phyloP scores from a whole-genome alignment of 2,113 vertebrate species.

The Pseudorhombus dupliciocellatus region DNA sequence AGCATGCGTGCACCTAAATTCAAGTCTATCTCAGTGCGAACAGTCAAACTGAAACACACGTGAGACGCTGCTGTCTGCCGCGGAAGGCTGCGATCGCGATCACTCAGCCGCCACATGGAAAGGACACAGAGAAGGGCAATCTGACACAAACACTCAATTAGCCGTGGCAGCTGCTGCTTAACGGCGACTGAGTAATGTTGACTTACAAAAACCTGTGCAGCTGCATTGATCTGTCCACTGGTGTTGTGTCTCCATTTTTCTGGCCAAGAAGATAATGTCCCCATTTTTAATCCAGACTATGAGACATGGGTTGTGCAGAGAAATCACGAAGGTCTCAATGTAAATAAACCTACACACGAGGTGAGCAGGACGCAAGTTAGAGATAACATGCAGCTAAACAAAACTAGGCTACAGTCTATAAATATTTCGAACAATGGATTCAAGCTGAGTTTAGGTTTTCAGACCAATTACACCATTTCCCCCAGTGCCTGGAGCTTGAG shows the following conservation, averaged over 20 bases:
- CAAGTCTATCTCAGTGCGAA: constrained; percentile 25
- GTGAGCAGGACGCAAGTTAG: neutral
- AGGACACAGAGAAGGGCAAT: constrained; percentile 30
- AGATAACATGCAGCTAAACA: neutral
- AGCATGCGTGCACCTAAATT: constrained; percentile 20
- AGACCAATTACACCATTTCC: constrained; percentile 59
- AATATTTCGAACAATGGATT: constrained; percentile 56
- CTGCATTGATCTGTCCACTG: neutral
- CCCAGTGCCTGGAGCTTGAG: constrained; percentile 35
- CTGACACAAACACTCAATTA: neutral
- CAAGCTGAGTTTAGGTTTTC: constrained; percentile 41
- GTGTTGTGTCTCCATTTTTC: neutral
- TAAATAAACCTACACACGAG: constrained; percentile 6
- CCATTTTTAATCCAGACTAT: neutral
- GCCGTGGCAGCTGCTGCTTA: neutral
- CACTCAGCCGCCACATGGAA: neutral
- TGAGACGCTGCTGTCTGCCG: constrained; percentile 8
- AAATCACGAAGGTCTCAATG: constrained; percentile 4
- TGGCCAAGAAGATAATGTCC: neutral
- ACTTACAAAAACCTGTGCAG: neutral
- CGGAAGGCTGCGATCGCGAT: neutral
- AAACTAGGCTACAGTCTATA: constrained; percentile 28
- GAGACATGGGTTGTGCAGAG: no score
- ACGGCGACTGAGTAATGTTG: neutral
- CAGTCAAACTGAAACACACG: constrained; percentile 12